A percentile compares a stretch with the other conserved stretches of the same genome.
Evolutionary conservation across 2,888 invertebrate species (phyloP).

Genomic region (Encarsia formosa): DNA sequence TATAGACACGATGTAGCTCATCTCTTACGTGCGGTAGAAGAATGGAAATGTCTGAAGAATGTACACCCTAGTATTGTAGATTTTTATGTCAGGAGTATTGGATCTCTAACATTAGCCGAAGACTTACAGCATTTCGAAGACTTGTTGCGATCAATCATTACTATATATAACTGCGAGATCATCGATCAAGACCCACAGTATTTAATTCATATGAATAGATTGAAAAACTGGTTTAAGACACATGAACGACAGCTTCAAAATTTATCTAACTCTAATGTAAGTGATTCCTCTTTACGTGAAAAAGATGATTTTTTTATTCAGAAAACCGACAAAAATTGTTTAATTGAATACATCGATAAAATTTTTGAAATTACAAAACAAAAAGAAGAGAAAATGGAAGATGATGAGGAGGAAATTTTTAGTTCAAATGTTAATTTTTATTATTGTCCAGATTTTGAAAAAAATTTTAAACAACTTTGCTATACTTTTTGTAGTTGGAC

Average conservation of each 20-base stretch:
- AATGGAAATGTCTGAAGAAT: neutral
- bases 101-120: neutral
- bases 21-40: neutral
- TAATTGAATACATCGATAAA: neutral
- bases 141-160: neutral
- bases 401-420: too few species aligned
- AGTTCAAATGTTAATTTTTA: too few species aligned
- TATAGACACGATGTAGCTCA: slow-evolving; percentile 4
- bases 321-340: neutral
- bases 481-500: neutral
- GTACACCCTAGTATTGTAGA: neutral
- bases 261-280: too few species aligned
- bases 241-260: neutral
- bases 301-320: too few species aligned
- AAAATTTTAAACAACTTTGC: neutral
- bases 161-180: neutral
- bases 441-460: neutral
- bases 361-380: too few species aligned
- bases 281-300: too few species aligned
- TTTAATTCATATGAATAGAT: neutral
- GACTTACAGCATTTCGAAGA: neutral
- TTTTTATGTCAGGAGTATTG: neutral
- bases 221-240: neutral
- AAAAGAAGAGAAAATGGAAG: too few species aligned
- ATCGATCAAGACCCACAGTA: neutral